phyloP scores from a whole-genome alignment of 2,888 invertebrate species.

The Oscheius sp. region DNA sequence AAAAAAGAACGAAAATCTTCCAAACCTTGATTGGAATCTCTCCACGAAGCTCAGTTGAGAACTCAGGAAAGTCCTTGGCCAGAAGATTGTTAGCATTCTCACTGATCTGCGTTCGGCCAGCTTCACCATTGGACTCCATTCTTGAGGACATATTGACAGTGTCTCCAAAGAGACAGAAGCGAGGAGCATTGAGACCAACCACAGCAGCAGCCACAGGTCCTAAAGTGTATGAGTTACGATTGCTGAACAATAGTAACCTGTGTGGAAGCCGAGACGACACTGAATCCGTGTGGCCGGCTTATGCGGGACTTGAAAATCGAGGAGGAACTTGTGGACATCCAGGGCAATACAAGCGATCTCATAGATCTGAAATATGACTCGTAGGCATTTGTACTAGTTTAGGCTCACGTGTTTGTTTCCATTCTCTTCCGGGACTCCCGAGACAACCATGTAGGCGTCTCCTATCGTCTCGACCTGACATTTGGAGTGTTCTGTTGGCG shows the following conservation, averaged over 20 bases:
- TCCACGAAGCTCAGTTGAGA: slow-evolving; percentile 61
- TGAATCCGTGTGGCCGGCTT: slow-evolving; percentile 44
- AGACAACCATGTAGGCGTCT: slow-evolving; percentile 72
- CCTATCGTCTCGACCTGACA: slow-evolving; percentile 69
- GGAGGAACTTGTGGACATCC: slow-evolving; percentile 67
- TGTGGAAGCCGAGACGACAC: slow-evolving; percentile 67
- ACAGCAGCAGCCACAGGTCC: slow-evolving; percentile 71
- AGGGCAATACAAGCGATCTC: slow-evolving; percentile 67
- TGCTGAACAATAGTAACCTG: slow-evolving; percentile 42
- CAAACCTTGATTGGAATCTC: slow-evolving; percentile 56
- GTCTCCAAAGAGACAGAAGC: slow-evolving; percentile 73
- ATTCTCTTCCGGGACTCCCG: slow-evolving; percentile 69
- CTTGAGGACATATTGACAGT: slow-evolving; percentile 70
- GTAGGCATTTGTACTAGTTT: too few relatives aligned
- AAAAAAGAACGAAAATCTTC: background rate
- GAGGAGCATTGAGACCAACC: slow-evolving; percentile 72
- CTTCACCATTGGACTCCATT: slow-evolving; percentile 70
- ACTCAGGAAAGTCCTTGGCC: slow-evolving; percentile 62
- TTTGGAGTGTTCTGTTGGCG: background rate
- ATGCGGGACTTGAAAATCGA: slow-evolving; percentile 65
- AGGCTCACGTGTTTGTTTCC: slow-evolving; percentile 59
- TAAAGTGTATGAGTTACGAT: background rate
- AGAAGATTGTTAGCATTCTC: slow-evolving; percentile 61
- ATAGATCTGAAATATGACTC: slow-evolving; percentile 38
- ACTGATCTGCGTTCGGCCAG: slow-evolving; percentile 69